Evolutionary conservation across 1,140 invertebrate genomes (phyloP).

Genomic region (Drosophila punjabiensis): DNA sequence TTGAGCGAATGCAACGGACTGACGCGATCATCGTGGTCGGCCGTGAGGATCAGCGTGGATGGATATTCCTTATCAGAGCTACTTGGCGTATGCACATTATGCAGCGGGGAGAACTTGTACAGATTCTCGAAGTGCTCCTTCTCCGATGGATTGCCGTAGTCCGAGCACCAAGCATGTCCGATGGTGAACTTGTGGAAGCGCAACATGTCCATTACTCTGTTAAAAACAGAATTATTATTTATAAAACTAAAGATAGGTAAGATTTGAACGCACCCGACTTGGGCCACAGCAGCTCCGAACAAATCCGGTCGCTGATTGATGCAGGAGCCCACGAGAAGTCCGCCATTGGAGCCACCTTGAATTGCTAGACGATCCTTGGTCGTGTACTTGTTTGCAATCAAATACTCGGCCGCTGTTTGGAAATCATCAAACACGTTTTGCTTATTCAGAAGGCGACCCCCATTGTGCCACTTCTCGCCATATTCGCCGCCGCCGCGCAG

Average conservation of each 20-base stretch:
- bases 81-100: slow-evolving; percentile 93
- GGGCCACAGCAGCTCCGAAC: slow-evolving; percentile 95
- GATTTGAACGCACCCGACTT: slow-evolving; percentile 92
- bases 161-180: slow-evolving; percentile 97
- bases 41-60: slow-evolving; percentile 95
- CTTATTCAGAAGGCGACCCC: slow-evolving; percentile 95
- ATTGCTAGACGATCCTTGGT: slow-evolving; percentile 91
- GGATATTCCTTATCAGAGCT: slow-evolving; percentile 91
- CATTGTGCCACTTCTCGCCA: slow-evolving; percentile 98
- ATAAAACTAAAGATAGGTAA: background rate
- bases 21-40: slow-evolving; percentile 99
- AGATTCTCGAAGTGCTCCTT: slow-evolving; percentile 95
- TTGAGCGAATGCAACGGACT: slow-evolving; percentile 98
- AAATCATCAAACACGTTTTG: slow-evolving; percentile 99
- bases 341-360: slow-evolving; percentile 98
- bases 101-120: slow-evolving; percentile 97
- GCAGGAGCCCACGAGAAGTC: slow-evolving; percentile 96
- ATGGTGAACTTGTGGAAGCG: slow-evolving; percentile 99
- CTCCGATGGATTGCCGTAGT: slow-evolving; percentile 97
- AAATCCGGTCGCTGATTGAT: slow-evolving; percentile 98
- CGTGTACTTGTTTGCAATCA: slow-evolving; percentile 94
- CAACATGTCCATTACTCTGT: slow-evolving; percentile 98
- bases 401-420: slow-evolving; percentile 95
- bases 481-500: slow-evolving; percentile 99
- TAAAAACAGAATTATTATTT: slow-evolving; percentile 50